Evolutionary conservation across 1,140 invertebrate species (phyloP).

Genomic region (Antheraea mylitta): DNA sequence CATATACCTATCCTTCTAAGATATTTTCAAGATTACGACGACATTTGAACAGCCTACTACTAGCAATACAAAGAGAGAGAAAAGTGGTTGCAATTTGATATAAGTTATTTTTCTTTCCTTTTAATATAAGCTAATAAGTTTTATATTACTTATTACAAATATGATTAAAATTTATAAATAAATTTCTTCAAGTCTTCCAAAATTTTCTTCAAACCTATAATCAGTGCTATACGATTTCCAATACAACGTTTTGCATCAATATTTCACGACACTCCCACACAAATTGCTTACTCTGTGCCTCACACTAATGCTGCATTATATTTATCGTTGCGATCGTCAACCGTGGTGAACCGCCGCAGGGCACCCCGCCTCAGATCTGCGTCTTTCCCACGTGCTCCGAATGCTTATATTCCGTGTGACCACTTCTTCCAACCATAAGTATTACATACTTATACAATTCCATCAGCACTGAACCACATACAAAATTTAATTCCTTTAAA

Average conservation of each 20-base stretch:
- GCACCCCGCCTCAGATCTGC: slow-evolving; percentile 52
- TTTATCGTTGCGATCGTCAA: slow-evolving; percentile 76
- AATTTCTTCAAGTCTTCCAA: too few relatives aligned
- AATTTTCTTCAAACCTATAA: too few relatives aligned
- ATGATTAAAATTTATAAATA: too few relatives aligned
- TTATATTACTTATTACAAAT: too few relatives aligned
- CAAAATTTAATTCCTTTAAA: slow-evolving; percentile 21
- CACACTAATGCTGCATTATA: slow-evolving; percentile 67
- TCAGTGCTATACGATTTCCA: too few relatives aligned
- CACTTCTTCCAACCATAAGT: slow-evolving; percentile 48
- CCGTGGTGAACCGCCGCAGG: slow-evolving; percentile 61
- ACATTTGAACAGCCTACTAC: too few relatives aligned
- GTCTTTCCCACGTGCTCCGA: slow-evolving; percentile 72
- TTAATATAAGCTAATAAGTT: too few relatives aligned
- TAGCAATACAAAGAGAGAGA: too few relatives aligned
- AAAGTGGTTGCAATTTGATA: too few relatives aligned
- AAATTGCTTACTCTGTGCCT: slow-evolving; percentile 55
- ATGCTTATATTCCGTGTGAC: slow-evolving; percentile 74
- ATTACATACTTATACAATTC: slow-evolving; percentile 43
- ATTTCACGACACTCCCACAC: slow-evolving; percentile 20
- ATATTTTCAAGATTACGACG: too few relatives aligned
- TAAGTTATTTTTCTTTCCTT: too few relatives aligned
- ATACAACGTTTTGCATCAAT: neutral
- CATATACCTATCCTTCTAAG: too few relatives aligned
- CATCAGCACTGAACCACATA: slow-evolving; percentile 32